phyloP scores from a whole-genome alignment of 1,140 invertebrate species.

The Battus philenor region DNA sequence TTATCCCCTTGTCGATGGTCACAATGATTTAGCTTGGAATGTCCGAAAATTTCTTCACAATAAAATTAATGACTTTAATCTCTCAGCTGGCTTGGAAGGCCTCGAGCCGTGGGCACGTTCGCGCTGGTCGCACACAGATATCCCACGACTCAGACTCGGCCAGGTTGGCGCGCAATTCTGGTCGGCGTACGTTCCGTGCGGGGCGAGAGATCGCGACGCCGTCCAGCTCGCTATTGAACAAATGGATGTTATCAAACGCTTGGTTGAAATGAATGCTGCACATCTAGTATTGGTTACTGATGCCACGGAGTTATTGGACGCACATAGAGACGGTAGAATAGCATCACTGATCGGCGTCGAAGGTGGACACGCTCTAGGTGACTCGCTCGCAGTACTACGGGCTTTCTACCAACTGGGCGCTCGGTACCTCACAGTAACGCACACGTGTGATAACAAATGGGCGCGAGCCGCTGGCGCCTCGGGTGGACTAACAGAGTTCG shows the following conservation, averaged over 20 bases:
- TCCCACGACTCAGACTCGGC: constrained; percentile 87
- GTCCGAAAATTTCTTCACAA: constrained; percentile 89
- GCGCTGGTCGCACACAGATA: constrained; percentile 92
- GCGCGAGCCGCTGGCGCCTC: constrained; percentile 75
- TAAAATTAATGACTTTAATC: constrained; percentile 86
- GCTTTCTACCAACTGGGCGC: constrained; percentile 91
- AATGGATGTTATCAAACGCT: constrained; percentile 91
- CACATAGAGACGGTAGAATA: constrained; percentile 85
- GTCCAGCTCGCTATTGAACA: constrained; percentile 91
- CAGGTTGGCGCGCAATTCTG: constrained; percentile 89
- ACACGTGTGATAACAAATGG: constrained; percentile 88
- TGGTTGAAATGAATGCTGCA: constrained; percentile 85
- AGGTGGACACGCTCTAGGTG: constrained; percentile 90
- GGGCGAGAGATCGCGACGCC: constrained; percentile 87
- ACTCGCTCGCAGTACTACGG: constrained; percentile 87
- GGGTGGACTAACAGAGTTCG: constrained; percentile 80
- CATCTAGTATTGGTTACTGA: constrained; percentile 84
- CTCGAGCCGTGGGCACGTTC: constrained; percentile 87
- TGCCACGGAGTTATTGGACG: constrained; percentile 83
- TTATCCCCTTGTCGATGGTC: constrained; percentile 82
- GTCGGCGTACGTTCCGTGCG: constrained; percentile 91
- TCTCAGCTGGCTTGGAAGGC: constrained; percentile 83
- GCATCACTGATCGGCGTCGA: constrained; percentile 91
- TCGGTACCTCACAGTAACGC: constrained; percentile 87
- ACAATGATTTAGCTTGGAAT: constrained; percentile 93